Conservation (phyloP, 2,113 vertebrate species). For the Oryctolagus cuniculus region mOryCun1.1 NC_091448.1:12850501-12851000, state of each 20-base stretch:
- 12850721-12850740: background rate
- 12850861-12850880: background rate
- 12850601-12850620: no score
- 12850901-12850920: background rate
- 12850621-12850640: no score
- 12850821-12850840: background rate
- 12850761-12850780: fast-evolving
- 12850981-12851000: background rate
- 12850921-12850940: fast-evolving
- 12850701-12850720: no score
- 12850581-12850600: no score
- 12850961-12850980: background rate
- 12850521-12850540: no score
- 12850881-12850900: fast-evolving
- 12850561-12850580: no score
- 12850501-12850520: no score
- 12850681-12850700: no score
- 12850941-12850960: fast-evolving
- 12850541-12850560: no score
- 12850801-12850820: background rate
- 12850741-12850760: background rate
- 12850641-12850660: no score
- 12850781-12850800: background rate
- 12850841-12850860: background rate
- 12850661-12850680: no score